These are phyloP conservation scores for Steatornis caripensis DNA, from an alignment of 2,113 vertebrate genomes.

Conservation along the genomic window DNA sequence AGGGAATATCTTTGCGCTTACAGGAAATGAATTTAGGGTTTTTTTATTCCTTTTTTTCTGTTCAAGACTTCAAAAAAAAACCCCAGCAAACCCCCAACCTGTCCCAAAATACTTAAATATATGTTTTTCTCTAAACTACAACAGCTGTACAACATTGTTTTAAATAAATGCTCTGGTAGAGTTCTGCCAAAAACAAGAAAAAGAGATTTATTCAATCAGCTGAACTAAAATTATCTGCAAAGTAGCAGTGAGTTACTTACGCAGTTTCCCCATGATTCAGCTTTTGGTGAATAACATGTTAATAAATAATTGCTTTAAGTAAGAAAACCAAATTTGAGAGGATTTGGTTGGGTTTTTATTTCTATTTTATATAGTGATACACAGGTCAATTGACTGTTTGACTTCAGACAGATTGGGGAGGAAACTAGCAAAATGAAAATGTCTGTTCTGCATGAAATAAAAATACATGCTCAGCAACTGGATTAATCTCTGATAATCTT, in stretches of 20 bases:
- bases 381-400: background rate
- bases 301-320: background rate
- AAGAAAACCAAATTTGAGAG: background rate
- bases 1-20: background rate
- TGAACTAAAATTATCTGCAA: background rate
- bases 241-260: background rate
- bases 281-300: background rate
- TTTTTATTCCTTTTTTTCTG: background rate
- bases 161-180: background rate
- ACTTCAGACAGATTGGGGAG: background rate
- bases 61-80: background rate
- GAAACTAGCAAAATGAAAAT: background rate
- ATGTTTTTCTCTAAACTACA: background rate
- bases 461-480: background rate
- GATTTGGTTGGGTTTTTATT: background rate
- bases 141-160: background rate
- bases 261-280: background rate
- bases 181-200: background rate
- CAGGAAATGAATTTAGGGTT: background rate
- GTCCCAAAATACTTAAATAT: background rate
- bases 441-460: background rate
- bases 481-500: background rate
- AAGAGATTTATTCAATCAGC: slow-evolving; percentile 10
- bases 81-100: background rate
- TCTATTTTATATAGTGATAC: background rate